These are phyloP conservation scores for Zingel zingel DNA, from an alignment of 2,113 vertebrate species.

Conservation along the genomic window DNA sequence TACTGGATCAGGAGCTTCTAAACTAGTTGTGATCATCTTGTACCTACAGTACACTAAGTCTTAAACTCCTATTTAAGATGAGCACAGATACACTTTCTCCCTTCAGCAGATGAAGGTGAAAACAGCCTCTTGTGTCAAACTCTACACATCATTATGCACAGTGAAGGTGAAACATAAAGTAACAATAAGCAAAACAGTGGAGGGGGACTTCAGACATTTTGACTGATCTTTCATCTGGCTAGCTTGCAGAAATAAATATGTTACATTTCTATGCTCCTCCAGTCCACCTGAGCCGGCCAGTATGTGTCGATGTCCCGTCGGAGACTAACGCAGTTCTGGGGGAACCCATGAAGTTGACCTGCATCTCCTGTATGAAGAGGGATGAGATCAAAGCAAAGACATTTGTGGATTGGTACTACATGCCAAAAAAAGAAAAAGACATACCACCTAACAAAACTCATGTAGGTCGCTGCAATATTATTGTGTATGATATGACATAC, in stretches of 20 bases:
- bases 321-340: slow-evolving; percentile 92
- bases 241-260: neutral
- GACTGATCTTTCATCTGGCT: neutral
- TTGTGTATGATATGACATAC: neutral
- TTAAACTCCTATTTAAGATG: neutral
- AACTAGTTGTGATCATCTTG: neutral
- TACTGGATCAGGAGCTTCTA: neutral
- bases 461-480: slow-evolving; percentile 80
- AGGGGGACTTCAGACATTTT: neutral
- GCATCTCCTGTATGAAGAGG: slow-evolving; percentile 95
- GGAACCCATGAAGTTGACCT: slow-evolving; percentile 90
- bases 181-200: neutral
- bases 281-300: slow-evolving; percentile 87
- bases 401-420: slow-evolving; percentile 91
- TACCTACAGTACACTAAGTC: too few species aligned
- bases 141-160: neutral
- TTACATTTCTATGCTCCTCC: slow-evolving; percentile 44
- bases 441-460: slow-evolving; percentile 1
- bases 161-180: slow-evolving; percentile 1
- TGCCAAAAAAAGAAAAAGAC: slow-evolving; percentile 64
- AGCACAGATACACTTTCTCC: neutral
- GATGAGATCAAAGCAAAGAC: slow-evolving; percentile 92
- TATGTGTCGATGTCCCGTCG: slow-evolving; percentile 94
- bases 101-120: neutral
- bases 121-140: neutral